Base-by-base conservation (phyloP, 2,888 invertebrate genomes). In the Scelioninae gen. 1 region DNA sequence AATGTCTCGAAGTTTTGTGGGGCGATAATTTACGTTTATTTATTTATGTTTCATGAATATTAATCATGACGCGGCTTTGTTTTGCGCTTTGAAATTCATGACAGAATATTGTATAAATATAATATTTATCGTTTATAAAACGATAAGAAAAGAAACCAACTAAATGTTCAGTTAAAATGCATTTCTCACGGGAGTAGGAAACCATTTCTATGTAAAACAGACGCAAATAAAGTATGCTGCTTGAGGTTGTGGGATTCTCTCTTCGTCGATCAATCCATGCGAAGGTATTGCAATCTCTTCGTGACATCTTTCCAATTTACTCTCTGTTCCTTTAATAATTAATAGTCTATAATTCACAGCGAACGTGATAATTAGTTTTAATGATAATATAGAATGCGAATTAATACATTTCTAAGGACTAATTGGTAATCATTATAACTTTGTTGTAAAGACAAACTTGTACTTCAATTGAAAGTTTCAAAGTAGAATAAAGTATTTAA, bases 161-260 rank as follows among this genome's bases (percentile, higher is more conserved):
- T 83, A 83, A 84, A 80, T 81, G 81, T 82, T 84, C 68, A 66
- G 78, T 75, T 83, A 83, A 83, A 81, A 84, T 83, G 78, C 78
- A 84, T 80, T 75, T 81, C 84, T 80, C 82, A n/a, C 43, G 84
- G 77, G 84, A 79, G 69, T 69, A 77, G 76, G 80, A 80, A 77
- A 77, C 82, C 74, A 84, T 84, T 84, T 80, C 84, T 82, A 84
- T 84, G 84, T 84, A 84, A 84, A 84, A 76, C 53, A 83, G 84
- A 66, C 74, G 65, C 72, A 68, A 81, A 76, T 85, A 85, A 82
- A 84, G 78, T 81, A 83, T 85, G 81, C 79, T 80, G 49, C 71
- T 31, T 68, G 45, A 76, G 76, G 51, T 66, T 76, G 75, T 43
- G 62, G 79, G 13, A 60, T 58, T 38, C 71, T 71, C 71, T 75